Conservation (phyloP, 1,140 invertebrate species). For the Eriosoma lanigerum region DNA sequence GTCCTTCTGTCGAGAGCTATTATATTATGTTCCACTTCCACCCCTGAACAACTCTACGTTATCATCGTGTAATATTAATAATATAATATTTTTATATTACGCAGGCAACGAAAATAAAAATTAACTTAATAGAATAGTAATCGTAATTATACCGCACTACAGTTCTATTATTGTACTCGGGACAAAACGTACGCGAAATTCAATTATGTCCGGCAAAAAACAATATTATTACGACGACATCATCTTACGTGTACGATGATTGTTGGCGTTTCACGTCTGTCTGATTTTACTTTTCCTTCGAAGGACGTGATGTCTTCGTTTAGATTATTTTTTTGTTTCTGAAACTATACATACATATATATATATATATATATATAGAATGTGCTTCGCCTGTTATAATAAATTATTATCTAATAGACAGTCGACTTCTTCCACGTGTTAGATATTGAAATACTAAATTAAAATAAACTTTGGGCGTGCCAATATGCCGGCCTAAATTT, state of each 20-base stretch:
- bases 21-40: background rate
- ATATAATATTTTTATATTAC: background rate
- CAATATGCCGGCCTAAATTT: too few relatives aligned
- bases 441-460: too few relatives aligned
- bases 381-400: too few relatives aligned
- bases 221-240: background rate
- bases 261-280: background rate
- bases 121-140: background rate
- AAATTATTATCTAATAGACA: too few relatives aligned
- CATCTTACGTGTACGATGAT: too few relatives aligned
- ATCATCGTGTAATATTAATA: background rate
- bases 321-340: background rate
- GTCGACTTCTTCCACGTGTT: too few relatives aligned
- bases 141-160: background rate
- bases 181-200: constrained; percentile 5
- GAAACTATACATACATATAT: background rate
- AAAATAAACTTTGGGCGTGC: too few relatives aligned
- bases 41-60: constrained; percentile 1
- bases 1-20: background rate
- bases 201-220: constrained; percentile 13
- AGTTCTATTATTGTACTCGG: background rate
- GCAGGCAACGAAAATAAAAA: background rate
- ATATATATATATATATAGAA: too few relatives aligned
- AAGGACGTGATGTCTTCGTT: background rate
- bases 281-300: constrained; percentile 20